Evolutionary conservation across 2,797 vertebrate species (phyloP).

Genomic region (Acrossocheilus fasciatus): DNA sequence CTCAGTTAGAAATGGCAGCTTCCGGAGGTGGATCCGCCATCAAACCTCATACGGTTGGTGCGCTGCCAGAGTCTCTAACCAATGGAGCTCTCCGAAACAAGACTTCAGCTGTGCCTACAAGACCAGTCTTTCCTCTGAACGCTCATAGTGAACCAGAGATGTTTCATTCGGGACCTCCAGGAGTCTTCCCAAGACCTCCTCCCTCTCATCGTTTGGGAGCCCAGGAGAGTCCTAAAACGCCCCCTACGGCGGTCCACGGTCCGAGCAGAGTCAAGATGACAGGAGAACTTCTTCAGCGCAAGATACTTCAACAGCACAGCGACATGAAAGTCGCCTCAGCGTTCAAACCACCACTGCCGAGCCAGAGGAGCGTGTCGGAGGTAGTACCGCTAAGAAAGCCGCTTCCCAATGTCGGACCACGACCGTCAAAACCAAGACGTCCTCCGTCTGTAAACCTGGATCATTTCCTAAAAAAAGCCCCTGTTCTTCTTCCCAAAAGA

Average conservation of each 20-base stretch:
- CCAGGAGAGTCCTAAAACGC: conserved; percentile 40
- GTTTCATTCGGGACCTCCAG: conserved; percentile 41
- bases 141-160: conserved; percentile 47
- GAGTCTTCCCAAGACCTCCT: conserved; percentile 64
- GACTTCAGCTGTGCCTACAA: conserved; percentile 51
- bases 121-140: conserved; percentile 47
- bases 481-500: conserved; percentile 11
- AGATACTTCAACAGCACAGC: conserved; percentile 66
- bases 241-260: conserved; percentile 48
- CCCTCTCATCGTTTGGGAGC: conserved; percentile 36
- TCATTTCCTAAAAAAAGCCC: conserved; percentile 55
- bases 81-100: conserved; percentile 63
- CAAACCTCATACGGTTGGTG: conserved; percentile 59
- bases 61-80: conserved; percentile 37
- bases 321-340: conserved; percentile 6
- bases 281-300: conserved; percentile 73
- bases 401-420: conserved; percentile 71
- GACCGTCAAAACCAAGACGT: conserved; percentile 79
- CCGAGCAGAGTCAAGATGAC: conserved; percentile 65
- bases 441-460: conserved; percentile 78
- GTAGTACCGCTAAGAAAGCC: conserved; percentile 77
- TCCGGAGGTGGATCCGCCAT: conserved; percentile 67
- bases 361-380: conserved; percentile 66
- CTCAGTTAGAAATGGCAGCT: conserved; percentile 58
- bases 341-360: conserved; percentile 43